Conservation (phyloP, 2,113 vertebrate species). For the Galemys pyrenaicus region DNA sequence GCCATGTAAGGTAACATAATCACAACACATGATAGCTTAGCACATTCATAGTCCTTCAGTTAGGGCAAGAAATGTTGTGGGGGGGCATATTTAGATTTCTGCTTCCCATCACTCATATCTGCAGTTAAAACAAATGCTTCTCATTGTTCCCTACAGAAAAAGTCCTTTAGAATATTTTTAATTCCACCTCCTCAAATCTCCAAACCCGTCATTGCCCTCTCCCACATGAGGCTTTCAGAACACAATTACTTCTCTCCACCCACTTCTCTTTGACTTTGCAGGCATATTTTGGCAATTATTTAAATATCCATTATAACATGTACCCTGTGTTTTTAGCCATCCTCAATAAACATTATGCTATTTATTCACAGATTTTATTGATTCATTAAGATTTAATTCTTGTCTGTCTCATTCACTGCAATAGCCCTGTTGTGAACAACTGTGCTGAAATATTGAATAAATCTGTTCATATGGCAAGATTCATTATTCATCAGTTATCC, state of each 20-base stretch:
- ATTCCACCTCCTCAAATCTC: not conserved
- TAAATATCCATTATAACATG: not conserved
- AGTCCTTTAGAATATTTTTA: not conserved
- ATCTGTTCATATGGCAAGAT: not conserved
- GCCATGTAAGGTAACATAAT: not conserved
- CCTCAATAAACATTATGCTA: not conserved
- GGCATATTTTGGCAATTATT: not conserved
- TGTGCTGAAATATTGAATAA: not conserved
- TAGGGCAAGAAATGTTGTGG: not conserved
- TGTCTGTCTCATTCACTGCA: not conserved
- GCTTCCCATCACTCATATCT: not conserved
- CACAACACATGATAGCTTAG: not conserved
- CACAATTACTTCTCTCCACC: not conserved
- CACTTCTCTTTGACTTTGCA: not conserved
- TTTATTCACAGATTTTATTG: not conserved
- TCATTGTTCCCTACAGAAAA: not conserved
- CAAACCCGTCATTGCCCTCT: not conserved
- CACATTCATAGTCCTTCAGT: not conserved
- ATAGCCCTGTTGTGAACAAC: not conserved
- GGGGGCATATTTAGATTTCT: not conserved
- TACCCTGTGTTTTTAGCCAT: not conserved
- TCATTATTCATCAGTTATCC: not conserved
- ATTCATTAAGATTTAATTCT: conserved; percentile 4
- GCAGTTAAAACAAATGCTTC: not conserved
- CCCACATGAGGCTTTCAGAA: not conserved